Conservation (phyloP, 2,797 vertebrate species). For the Cyclura pinguis region DNA sequence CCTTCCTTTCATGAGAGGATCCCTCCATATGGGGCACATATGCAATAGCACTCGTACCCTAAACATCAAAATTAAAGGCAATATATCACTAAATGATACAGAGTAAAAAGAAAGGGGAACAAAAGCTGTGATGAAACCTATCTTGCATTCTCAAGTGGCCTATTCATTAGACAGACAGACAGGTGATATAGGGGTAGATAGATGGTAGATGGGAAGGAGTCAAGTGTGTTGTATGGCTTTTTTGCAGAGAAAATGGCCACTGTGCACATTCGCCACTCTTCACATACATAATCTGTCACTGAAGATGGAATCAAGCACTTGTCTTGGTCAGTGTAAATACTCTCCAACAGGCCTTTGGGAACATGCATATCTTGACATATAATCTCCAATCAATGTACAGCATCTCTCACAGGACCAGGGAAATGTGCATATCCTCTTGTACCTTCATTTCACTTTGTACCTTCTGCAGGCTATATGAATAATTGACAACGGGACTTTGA, state of each 20-base stretch:
- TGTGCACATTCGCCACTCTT: neutral
- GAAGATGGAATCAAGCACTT: neutral
- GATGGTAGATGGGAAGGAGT: no score
- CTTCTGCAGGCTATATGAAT: no score
- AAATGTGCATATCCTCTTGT: neutral
- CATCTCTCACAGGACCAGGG: neutral
- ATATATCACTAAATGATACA: neutral
- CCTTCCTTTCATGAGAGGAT: neutral
- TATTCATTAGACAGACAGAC: no score
- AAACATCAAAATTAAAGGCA: neutral
- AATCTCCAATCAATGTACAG: neutral
- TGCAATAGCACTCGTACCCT: neutral
- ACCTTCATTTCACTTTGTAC: no score
- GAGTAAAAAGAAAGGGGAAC: constrained; percentile 15
- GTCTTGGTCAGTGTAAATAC: neutral
- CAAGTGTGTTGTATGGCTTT: neutral
- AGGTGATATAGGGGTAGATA: no score
- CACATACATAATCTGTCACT: neutral
- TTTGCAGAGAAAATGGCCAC: neutral
- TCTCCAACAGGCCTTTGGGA: neutral
- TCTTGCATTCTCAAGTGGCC: constrained; percentile 48
- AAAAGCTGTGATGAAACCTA: constrained; percentile 62
- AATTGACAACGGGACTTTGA: no score
- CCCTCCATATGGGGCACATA: neutral
- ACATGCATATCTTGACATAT: neutral